These are phyloP conservation scores for Siniperca chuatsi DNA, from an alignment of 2,113 vertebrate species.

Conservation along the genomic window DNA sequence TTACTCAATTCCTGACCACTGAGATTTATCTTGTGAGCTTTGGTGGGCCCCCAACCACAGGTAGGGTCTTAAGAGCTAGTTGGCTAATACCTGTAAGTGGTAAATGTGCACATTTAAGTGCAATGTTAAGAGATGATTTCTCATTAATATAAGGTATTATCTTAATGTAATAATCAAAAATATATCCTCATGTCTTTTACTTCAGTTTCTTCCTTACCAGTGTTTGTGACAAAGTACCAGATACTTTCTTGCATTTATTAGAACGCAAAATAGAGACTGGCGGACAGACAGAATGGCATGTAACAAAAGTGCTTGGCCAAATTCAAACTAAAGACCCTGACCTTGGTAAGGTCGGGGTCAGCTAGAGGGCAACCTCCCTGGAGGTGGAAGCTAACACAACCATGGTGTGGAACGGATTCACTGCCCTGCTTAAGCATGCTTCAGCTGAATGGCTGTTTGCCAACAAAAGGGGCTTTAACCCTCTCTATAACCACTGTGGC, in stretches of 20 bases:
- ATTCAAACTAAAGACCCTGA: not conserved
- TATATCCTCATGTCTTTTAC: not conserved
- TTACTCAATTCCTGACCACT: not conserved
- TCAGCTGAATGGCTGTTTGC: slow-evolving; percentile 40
- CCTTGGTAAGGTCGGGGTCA: slow-evolving; percentile 17
- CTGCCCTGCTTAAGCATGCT: slow-evolving; percentile 23
- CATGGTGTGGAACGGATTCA: slow-evolving; percentile 6
- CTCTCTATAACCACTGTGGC: not conserved
- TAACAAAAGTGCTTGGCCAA: not conserved
- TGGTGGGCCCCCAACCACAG: not conserved
- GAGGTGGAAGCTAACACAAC: slow-evolving; percentile 7
- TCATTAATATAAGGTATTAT: not conserved
- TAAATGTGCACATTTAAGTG: not conserved
- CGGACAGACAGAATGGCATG: not conserved
- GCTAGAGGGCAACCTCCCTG: slow-evolving; percentile 25
- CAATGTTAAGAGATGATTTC: not conserved
- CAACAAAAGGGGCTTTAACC: slow-evolving; percentile 21
- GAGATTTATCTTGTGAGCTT: not conserved
- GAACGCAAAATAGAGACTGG: not conserved
- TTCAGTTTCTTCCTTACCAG: not conserved
- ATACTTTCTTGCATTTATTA: not conserved
- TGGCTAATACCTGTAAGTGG: not conserved
- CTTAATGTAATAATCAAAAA: not conserved
- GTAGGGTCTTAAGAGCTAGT: not conserved
- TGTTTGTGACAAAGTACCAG: not conserved